Evolutionary conservation across 2,888 invertebrate genomes (phyloP).

Genomic region (Heteromyza rotundicornis): DNA sequence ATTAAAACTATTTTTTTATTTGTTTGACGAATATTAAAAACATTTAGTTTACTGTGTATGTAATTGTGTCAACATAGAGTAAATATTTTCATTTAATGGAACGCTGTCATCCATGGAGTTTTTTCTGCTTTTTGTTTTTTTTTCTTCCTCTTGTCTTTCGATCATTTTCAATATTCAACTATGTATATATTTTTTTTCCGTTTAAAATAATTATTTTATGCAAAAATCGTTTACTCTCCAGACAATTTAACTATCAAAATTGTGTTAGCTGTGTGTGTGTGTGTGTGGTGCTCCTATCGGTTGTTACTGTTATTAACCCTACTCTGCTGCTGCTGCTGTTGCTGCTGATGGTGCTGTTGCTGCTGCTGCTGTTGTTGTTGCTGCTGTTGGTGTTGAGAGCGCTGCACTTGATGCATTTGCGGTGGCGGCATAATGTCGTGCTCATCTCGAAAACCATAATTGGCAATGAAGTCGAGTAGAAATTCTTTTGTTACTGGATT

Average conservation of each 20-base stretch:
- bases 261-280: too few relatives aligned
- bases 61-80: not conserved
- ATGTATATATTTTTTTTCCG: not conserved
- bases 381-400: conserved; percentile 7
- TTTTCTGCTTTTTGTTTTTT: not conserved
- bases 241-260: too few relatives aligned
- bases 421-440: conserved; percentile 76
- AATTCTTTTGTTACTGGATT: conserved; percentile 85
- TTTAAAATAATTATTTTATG: too few relatives aligned
- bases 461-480: conserved; percentile 76
- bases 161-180: too few relatives aligned
- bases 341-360: conserved; percentile 8
- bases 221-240: too few relatives aligned
- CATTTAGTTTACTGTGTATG: not conserved
- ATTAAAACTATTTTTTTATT: not conserved
- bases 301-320: conserved; percentile 15
- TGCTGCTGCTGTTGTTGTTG: conserved; percentile 14
- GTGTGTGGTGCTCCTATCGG: conserved; percentile 22
- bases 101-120: not conserved
- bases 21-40: not conserved
- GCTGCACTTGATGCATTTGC: conserved; percentile 18
- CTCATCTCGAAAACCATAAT: conserved; percentile 71
- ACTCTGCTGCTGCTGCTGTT: conserved; percentile 11
- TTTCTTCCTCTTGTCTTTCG: too few relatives aligned
- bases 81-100: not conserved